phyloP scores from a whole-genome alignment of 2,113 vertebrate genomes.

The Balaeniceps rex region DNA sequence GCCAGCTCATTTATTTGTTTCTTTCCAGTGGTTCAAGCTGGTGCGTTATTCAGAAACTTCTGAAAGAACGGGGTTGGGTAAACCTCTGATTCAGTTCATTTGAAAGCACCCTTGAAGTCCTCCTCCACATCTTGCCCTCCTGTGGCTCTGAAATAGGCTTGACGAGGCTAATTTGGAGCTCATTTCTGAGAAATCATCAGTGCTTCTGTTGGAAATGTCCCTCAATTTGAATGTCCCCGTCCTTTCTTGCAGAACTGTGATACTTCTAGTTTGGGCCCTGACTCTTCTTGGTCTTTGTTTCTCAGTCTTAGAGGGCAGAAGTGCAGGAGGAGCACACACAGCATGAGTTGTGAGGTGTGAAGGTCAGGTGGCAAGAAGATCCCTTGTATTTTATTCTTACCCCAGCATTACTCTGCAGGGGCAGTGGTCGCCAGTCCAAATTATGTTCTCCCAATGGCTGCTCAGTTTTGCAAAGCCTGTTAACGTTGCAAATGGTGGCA shows the following conservation, averaged over 20 bases:
- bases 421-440: neutral
- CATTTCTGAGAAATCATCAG: neutral
- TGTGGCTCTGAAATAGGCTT: neutral
- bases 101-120: conserved; percentile 56
- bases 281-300: neutral
- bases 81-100: conserved; percentile 48
- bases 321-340: neutral
- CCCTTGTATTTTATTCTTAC: neutral
- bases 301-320: neutral
- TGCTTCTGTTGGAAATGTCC: neutral
- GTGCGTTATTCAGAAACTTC: conserved; percentile 61
- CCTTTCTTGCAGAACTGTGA: neutral
- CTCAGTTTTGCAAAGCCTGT: neutral
- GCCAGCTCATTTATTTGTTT: conserved; percentile 63
- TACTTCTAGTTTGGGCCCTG: neutral
- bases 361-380: neutral
- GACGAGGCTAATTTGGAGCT: neutral
- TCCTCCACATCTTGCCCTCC: conserved; percentile 33
- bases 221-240: neutral
- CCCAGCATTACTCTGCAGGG: neutral
- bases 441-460: neutral
- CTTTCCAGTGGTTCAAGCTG: conserved; percentile 48
- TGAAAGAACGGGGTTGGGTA: conserved; percentile 50
- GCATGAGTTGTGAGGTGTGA: neutral
- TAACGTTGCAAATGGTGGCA: neutral